These are phyloP conservation scores for Drosophila ezoana DNA, from an alignment of 2,888 invertebrate genomes.

Conservation along the genomic window DNA sequence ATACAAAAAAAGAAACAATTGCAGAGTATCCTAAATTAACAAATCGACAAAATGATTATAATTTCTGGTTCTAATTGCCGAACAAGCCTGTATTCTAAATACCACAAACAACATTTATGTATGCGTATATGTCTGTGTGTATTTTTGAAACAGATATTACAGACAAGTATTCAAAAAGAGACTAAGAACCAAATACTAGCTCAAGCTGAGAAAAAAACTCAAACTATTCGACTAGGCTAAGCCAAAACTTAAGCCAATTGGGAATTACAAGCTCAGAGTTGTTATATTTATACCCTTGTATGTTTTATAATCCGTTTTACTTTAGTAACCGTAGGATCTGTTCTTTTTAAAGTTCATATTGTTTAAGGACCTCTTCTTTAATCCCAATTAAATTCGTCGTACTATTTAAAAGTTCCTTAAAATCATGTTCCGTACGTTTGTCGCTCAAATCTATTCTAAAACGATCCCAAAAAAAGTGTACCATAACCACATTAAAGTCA, in stretches of 20 bases:
- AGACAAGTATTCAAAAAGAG: background rate
- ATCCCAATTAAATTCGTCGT: background rate
- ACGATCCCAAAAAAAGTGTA: constrained; percentile 1
- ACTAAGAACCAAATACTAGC: background rate
- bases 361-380: background rate
- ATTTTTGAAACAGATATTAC: constrained; percentile 16
- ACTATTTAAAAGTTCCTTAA: background rate
- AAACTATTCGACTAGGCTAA: background rate
- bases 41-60: background rate
- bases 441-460: background rate
- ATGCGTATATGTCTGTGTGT: constrained; percentile 39
- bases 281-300: background rate
- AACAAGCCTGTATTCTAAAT: constrained; percentile 11
- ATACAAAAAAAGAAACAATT: background rate
- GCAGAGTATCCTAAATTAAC: background rate
- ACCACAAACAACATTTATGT: constrained; percentile 73
- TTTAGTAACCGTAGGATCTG: too few species aligned
- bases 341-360: background rate
- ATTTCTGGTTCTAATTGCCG: background rate
- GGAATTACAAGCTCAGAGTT: background rate
- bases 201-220: too few species aligned
- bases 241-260: constrained; percentile 1
- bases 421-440: constrained; percentile 4
- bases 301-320: background rate
- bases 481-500: constrained; percentile 67